A percentile compares a stretch with the other conserved stretches of the same genome.
phyloP scores from a whole-genome alignment of 2,797 vertebrate species.

The Onychomys torridus region DNA sequence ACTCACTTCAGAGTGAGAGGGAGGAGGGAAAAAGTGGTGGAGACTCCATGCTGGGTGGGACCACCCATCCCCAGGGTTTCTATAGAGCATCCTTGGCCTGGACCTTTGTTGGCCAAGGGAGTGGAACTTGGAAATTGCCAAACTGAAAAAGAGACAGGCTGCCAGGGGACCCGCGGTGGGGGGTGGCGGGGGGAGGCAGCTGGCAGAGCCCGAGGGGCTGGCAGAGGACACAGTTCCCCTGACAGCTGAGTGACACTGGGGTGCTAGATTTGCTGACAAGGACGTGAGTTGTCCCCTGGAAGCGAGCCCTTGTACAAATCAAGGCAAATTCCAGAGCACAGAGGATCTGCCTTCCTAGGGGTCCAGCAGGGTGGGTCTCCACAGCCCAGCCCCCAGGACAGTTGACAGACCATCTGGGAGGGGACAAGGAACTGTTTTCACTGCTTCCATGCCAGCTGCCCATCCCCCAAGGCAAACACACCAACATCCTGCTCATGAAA shows the following conservation, averaged over 20 bases:
- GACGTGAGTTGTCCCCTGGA: accelerated
- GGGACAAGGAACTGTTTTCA: not conserved
- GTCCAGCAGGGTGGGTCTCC: not conserved
- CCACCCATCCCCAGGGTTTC: not conserved
- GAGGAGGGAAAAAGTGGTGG: not conserved
- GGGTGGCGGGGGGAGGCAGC: too few species aligned
- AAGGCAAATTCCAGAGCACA: accelerated
- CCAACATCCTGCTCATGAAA: constrained; percentile 37
- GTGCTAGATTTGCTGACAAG: not conserved
- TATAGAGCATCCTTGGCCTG: accelerated
- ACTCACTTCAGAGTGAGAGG: not conserved
- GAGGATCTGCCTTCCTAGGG: accelerated
- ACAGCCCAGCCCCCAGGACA: not conserved
- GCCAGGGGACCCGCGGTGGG: not conserved
- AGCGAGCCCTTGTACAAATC: not conserved
- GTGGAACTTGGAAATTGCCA: not conserved
- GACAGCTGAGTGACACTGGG: not conserved
- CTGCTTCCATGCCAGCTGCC: constrained; percentile 66
- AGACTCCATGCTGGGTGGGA: not conserved
- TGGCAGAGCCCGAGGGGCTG: not conserved
- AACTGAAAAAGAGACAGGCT: not conserved
- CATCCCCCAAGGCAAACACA: constrained; percentile 71
- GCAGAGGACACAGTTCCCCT: not conserved
- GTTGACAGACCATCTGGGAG: constrained; percentile 28
- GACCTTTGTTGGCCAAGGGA: not conserved